Evolutionary conservation across 2,113 vertebrate genomes (phyloP).

Genomic region (Salvelinus fontinalis): DNA sequence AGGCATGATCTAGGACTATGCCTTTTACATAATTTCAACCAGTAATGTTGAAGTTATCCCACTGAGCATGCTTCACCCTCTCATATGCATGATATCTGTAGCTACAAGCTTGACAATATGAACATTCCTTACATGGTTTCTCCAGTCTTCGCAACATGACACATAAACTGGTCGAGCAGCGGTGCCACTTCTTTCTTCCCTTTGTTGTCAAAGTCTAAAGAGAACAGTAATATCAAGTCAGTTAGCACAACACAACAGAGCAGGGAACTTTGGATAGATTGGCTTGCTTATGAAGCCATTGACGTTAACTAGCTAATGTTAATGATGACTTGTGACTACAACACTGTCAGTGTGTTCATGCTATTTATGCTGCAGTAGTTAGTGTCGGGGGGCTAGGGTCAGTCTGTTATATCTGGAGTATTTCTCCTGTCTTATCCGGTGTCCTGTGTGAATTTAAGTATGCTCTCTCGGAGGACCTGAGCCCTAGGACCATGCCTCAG

Average conservation of each 20-base stretch:
- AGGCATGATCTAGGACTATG: too few relatives aligned
- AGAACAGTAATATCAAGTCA: conserved; percentile 3
- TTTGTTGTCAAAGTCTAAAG: conserved; percentile 95
- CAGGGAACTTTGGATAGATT: too few relatives aligned
- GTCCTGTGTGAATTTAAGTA: too few relatives aligned
- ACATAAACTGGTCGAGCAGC: conserved; percentile 93
- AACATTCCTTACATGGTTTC: conserved; percentile 91
- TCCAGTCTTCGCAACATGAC: conserved; percentile 94
- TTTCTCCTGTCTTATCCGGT: too few relatives aligned
- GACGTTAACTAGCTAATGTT: background rate
- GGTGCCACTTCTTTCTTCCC: conserved; percentile 90
- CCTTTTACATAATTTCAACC: background rate
- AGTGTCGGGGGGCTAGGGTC: too few relatives aligned
- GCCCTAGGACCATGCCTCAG: too few relatives aligned
- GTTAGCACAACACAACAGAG: background rate
- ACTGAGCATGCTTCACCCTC: too few relatives aligned
- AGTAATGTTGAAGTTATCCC: too few relatives aligned
- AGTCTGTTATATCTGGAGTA: too few relatives aligned
- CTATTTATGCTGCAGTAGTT: too few relatives aligned
- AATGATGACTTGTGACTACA: background rate
- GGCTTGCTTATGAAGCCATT: background rate
- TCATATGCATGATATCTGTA: background rate
- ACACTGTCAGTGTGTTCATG: background rate
- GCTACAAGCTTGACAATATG: background rate
- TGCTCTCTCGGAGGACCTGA: too few relatives aligned